Conservation (phyloP, 2,113 vertebrate genomes). For the Nannospalax galili region DNA sequence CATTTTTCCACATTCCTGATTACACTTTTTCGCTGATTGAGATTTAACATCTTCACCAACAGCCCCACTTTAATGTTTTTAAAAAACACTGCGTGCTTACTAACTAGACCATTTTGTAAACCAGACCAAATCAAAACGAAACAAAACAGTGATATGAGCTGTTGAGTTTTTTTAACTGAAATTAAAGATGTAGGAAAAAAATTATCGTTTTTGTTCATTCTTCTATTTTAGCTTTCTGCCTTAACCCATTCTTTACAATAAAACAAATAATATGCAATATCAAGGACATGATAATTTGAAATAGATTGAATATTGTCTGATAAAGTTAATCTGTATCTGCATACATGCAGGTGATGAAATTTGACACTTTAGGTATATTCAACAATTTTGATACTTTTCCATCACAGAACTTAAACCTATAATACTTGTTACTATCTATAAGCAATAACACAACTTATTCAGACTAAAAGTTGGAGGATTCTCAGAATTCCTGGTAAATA, state of each 20-base stretch:
- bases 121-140: neutral
- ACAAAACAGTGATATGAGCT: neutral
- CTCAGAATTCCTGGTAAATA: neutral
- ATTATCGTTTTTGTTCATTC: neutral
- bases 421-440: neutral
- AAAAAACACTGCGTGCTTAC: neutral
- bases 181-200: neutral
- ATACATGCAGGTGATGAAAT: neutral
- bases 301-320: neutral
- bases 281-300: neutral
- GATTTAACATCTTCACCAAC: neutral
- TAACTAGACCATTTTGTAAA: neutral
- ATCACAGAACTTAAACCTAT: neutral
- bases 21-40: fast-evolving
- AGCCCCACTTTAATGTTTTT: neutral
- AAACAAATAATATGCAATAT: neutral
- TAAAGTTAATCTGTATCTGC: neutral
- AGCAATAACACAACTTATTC: neutral
- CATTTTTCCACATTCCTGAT: fast-evolving
- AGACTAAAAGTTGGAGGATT: neutral
- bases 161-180: neutral
- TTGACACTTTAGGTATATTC: neutral
- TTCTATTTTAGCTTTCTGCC: neutral
- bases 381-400: neutral
- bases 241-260: neutral